Evolutionary conservation across 1,140 invertebrate genomes (phyloP), one percentile per base, ranked within the genome.

Genomic region (Pachyrhynchus sulphureomaculatus): DNA sequence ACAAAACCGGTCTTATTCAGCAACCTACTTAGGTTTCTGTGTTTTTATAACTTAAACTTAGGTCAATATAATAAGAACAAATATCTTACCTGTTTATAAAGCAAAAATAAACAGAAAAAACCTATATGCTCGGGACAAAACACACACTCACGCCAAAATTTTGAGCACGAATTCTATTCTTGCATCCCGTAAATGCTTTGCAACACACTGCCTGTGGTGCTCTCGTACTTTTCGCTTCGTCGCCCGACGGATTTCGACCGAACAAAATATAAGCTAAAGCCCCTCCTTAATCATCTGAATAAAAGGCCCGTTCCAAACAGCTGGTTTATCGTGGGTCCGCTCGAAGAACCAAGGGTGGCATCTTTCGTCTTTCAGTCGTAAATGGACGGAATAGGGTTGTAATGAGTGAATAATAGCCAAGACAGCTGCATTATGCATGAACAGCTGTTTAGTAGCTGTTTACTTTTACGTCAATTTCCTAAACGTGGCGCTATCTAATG

Each of bases 201-300:
- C n/a, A 49, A 49, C 15, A 47, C n/a, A 29, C 26, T 29, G 12
- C 26, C 12, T 29, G 26, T 29, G 12, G 26, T 29, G 26, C 26
- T 29, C 26, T 29, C 12, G 26, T 10, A 29, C 6, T 29, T 29
- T 29, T 29, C 26, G 26, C 26, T 29, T 29, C 26, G 26, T 2
- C 12, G 26, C 26, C 2, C 26, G 26, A 29, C 26, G 26, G 44
- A 15, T 47, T 34, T 49, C 29, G 47, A 29, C 29, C 18, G 26
- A 41, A 41, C 37, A 20, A 41, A 18, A 29, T n/a, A 4, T 10
- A 47, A 49, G 26, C 47, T 49, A 49, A 49, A 17, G 47, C 47
- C 47, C 47, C 47, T 49, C 47, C 47, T 49, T 49, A 49, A 32
- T 34, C 47, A 49, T 49, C 24, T 49, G 24, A 32, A 33, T 34